Evolutionary conservation across 2,888 invertebrate genomes (phyloP).

Genomic region (Tiliacea aurago): DNA sequence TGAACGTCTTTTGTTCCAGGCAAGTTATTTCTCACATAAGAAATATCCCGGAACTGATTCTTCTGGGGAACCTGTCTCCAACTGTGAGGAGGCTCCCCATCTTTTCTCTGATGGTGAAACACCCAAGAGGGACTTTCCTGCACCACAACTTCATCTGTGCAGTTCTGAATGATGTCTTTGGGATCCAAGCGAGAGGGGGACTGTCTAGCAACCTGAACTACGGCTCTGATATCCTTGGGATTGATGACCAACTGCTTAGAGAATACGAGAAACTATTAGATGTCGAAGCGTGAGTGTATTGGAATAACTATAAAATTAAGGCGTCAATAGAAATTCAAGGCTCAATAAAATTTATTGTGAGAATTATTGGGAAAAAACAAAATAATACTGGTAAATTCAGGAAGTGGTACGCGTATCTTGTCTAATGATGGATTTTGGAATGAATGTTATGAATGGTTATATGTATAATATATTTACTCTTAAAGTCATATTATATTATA

Average conservation of each 20-base stretch:
- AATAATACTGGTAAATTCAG: constrained; percentile 43
- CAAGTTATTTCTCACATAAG: constrained; percentile 95
- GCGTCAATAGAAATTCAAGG: constrained; percentile 28
- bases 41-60: constrained; percentile 94
- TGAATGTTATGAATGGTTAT: neutral
- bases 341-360: constrained; percentile 12
- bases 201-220: constrained; percentile 96
- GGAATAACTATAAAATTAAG: constrained; percentile 14
- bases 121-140: constrained; percentile 95
- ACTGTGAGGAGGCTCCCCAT: constrained; percentile 94
- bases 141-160: constrained; percentile 97
- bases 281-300: constrained; percentile 84
- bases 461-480: too few relatives aligned
- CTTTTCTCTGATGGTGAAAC: constrained; percentile 96
- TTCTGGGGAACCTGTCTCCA: constrained; percentile 93
- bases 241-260: constrained; percentile 93
- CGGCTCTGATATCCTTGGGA: constrained; percentile 96
- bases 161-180: constrained; percentile 97
- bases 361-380: constrained; percentile 37
- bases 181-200: constrained; percentile 96
- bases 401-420: constrained; percentile 6
- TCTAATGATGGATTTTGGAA: neutral
- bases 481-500: too few relatives aligned
- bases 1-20: constrained; percentile 86
- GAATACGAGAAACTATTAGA: constrained; percentile 92